Evolutionary conservation across 2,113 vertebrate species (phyloP).

Genomic region (Gadus chalcogrammus): DNA sequence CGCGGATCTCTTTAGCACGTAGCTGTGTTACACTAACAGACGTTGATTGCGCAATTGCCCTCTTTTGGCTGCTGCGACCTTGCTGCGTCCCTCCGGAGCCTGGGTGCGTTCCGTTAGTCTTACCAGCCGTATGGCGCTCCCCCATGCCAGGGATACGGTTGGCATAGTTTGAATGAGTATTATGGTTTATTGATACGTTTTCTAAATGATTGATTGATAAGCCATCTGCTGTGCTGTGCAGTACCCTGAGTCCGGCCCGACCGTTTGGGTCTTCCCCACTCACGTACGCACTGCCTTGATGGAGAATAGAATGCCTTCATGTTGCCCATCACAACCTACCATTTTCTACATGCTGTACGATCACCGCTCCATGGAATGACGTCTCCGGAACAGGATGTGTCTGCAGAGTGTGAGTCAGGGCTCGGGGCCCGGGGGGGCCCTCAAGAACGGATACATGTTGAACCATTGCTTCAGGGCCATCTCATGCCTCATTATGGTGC

Average conservation of each 20-base stretch:
- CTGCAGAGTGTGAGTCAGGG: background rate
- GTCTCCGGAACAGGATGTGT: slow-evolving; percentile 19
- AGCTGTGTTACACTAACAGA: too few species aligned
- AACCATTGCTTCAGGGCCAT: slow-evolving; percentile 54
- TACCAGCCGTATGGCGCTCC: slow-evolving; percentile 39
- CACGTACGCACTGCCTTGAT: slow-evolving; percentile 23
- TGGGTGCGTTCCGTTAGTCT: background rate
- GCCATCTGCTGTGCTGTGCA: slow-evolving; percentile 55
- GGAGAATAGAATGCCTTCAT: too few species aligned
- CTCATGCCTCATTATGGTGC: slow-evolving; percentile 61
- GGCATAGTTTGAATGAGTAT: slow-evolving; percentile 25
- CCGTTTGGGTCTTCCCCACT: slow-evolving; percentile 24
- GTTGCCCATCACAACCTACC: background rate
- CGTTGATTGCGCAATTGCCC: slow-evolving; percentile 44
- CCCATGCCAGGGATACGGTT: slow-evolving; percentile 40
- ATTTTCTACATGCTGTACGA: slow-evolving; percentile 9
- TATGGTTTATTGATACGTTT: slow-evolving; percentile 57
- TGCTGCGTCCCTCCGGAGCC: slow-evolving; percentile 21
- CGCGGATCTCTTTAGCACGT: background rate
- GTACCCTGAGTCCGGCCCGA: slow-evolving; percentile 10
- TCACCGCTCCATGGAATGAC: slow-evolving; percentile 37
- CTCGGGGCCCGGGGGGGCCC: slow-evolving; percentile 35
- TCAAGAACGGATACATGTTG: slow-evolving; percentile 48
- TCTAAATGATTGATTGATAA: slow-evolving; percentile 64
- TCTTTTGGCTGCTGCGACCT: slow-evolving; percentile 16